Base-by-base conservation (phyloP, 2,113 vertebrate species). In the Mustela nigripes region DNA sequence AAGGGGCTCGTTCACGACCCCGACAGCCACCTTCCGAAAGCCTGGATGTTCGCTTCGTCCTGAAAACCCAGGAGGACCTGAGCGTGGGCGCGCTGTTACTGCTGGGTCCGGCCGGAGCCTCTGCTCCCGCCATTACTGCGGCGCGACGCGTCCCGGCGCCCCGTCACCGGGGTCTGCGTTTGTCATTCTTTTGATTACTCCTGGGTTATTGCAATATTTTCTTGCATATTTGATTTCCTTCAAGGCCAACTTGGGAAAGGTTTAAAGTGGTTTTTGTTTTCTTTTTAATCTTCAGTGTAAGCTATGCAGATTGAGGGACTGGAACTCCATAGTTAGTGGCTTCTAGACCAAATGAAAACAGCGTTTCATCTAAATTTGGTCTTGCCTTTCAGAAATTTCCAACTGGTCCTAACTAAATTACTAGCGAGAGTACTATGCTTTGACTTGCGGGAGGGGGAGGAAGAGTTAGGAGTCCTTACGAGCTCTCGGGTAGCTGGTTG, bases 321-420 rank as follows among this genome's bases (percentile, higher is more conserved):
- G 14, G n/a, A 28, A 36, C 56, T 93, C 48, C 50, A 63, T 58
- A 86, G 71, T 69, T 60, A n/a, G 91, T 69, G 33, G 39, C 53
- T 92, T 97, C 91, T 79, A 95, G 86, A 81, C 33, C 48, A 97
- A 95, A 89, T 83, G 86, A 67, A 91, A 94, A 80, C 69, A 94
- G 26, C 62, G 28, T 76, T 86, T 96, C 74, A 26, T 92, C 86
- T 79, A 81, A 71, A 78, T 73, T 67, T 28, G 73, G 42, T 63
- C 67, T 93, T 95, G 62, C 62, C 45, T 36, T 74, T 91, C 94
- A 94, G 97, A 90, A 62, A 84, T 88, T 65, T 95, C 67, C 74
- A 65, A 1, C 26, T 73, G 48, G 50, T 39, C 16, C 15, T 83
- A 45, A 80, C 45, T 80, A n/a, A 79, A 31, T 86, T n/a, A 63